Conservation (phyloP, 2,797 vertebrate genomes). For the Allobates femoralis region DNA sequence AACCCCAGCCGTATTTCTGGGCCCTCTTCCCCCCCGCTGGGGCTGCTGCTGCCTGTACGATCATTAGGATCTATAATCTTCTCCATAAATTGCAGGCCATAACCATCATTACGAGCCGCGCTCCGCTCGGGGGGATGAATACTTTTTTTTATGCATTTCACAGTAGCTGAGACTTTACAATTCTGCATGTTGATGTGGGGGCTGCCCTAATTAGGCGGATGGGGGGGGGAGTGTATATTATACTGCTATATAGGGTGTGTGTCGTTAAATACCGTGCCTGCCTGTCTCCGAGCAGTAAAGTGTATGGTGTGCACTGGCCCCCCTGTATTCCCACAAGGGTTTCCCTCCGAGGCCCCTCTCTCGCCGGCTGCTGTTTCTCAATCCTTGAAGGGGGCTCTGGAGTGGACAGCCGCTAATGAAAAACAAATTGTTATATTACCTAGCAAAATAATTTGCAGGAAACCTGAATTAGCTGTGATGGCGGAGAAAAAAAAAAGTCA, state of each 20-base stretch:
- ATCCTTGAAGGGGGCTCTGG: constrained; percentile 66
- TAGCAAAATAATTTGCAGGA: constrained; percentile 76
- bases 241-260: constrained; percentile 23
- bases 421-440: constrained; percentile 76
- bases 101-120: constrained; percentile 20
- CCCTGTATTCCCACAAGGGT: constrained; percentile 69
- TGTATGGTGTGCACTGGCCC: constrained; percentile 71
- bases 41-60: not conserved
- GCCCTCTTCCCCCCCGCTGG: not conserved
- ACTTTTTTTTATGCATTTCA: constrained; percentile 31
- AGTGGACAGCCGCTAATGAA: constrained; percentile 74
- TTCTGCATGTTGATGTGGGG: constrained; percentile 43
- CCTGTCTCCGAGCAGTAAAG: constrained; percentile 71
- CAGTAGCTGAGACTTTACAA: constrained; percentile 38
- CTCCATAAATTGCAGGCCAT: constrained; percentile 39
- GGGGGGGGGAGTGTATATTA: constrained; percentile 20
- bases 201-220: constrained; percentile 45
- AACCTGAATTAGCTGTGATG: constrained; percentile 71
- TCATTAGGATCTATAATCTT: constrained; percentile 44
- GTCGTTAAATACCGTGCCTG: constrained; percentile 73
- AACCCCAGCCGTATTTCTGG: no score
- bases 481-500: constrained; percentile 63
- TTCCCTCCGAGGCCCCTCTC: constrained; percentile 46
- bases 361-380: constrained; percentile 69
- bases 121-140: constrained; percentile 18